phyloP scores from a whole-genome alignment of 2,888 invertebrate genomes.

The Herminia tarsipennalis region DNA sequence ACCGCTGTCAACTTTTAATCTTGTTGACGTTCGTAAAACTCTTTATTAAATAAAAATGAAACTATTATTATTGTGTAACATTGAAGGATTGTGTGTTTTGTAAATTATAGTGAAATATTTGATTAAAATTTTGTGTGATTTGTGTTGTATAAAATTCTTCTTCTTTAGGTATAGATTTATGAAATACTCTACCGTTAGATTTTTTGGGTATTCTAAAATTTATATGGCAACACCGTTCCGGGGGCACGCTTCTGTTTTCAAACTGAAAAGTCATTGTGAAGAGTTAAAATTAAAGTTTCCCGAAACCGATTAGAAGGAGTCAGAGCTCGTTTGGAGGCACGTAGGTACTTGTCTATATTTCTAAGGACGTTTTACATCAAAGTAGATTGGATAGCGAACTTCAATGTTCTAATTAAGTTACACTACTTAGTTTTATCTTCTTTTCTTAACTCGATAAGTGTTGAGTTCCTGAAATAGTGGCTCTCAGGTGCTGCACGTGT shows the following conservation, averaged over 20 bases:
- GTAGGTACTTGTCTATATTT: constrained; percentile 21
- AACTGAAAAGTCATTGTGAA: constrained; percentile 37
- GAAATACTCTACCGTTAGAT: no score
- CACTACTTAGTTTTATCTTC: constrained; percentile 38
- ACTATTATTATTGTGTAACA: no score
- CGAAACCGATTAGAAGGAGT: constrained; percentile 40
- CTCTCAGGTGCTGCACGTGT: constrained; percentile 7
- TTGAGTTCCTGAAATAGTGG: constrained; percentile 11
- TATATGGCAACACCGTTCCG: constrained; percentile 4
- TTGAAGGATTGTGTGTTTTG: no score
- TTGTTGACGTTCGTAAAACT: no score
- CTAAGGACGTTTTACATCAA: constrained; percentile 30
- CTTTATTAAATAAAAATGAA: no score
- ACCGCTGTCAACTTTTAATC: no score
- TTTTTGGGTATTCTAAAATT: neutral
- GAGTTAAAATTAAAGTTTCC: constrained; percentile 37
- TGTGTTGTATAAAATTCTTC: no score
- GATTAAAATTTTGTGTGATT: no score
- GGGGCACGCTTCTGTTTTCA: constrained; percentile 14
- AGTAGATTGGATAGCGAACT: constrained; percentile 35
- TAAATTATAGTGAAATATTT: no score
- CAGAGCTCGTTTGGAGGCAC: constrained; percentile 32
- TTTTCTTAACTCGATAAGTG: constrained; percentile 17
- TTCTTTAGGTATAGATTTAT: no score
- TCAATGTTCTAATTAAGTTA: constrained; percentile 37